Percentiles rank a stretch among this genome's conserved stretches.
These are phyloP conservation scores for Epsilonema sp. DNA, from an alignment of 2,888 invertebrate genomes.

Conservation along the genomic window DNA sequence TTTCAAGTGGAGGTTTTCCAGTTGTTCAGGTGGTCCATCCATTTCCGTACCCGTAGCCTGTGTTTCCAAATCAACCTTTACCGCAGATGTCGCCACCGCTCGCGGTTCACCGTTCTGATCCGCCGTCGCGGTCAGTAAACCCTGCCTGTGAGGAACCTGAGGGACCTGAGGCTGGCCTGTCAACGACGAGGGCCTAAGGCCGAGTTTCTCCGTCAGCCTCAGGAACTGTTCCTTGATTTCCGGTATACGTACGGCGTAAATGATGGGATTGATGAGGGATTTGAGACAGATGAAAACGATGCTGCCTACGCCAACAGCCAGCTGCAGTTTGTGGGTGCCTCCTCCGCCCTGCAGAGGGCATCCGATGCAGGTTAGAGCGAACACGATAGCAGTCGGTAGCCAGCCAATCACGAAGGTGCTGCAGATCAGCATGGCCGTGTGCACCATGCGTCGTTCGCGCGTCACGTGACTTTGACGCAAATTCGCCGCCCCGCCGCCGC, in stretches of 20 bases:
- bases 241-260: slow-evolving; percentile 45
- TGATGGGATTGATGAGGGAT: slow-evolving; percentile 44
- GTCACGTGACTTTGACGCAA: neutral
- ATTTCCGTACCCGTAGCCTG: too few species aligned
- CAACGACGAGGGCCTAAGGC: too few species aligned
- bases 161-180: too few species aligned
- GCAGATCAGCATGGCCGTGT: slow-evolving; percentile 44
- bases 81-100: too few species aligned
- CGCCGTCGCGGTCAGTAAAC: too few species aligned
- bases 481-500: too few species aligned
- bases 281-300: slow-evolving; percentile 44
- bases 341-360: slow-evolving; percentile 25
- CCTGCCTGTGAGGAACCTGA: too few species aligned
- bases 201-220: too few species aligned
- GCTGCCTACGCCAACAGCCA: slow-evolving; percentile 12
- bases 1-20: too few species aligned
- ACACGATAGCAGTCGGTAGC: slow-evolving; percentile 42
- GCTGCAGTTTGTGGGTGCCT: neutral
- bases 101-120: too few species aligned
- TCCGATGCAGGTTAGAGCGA: slow-evolving; percentile 40
- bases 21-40: too few species aligned
- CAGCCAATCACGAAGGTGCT: slow-evolving; percentile 42
- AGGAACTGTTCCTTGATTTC: slow-evolving; percentile 33
- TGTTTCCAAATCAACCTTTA: too few species aligned
- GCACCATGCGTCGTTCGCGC: slow-evolving; percentile 25